Evolutionary conservation across 2,888 invertebrate genomes (phyloP), one percentile per base, ranked within the genome.

Genomic region (Conomelus anceps): DNA sequence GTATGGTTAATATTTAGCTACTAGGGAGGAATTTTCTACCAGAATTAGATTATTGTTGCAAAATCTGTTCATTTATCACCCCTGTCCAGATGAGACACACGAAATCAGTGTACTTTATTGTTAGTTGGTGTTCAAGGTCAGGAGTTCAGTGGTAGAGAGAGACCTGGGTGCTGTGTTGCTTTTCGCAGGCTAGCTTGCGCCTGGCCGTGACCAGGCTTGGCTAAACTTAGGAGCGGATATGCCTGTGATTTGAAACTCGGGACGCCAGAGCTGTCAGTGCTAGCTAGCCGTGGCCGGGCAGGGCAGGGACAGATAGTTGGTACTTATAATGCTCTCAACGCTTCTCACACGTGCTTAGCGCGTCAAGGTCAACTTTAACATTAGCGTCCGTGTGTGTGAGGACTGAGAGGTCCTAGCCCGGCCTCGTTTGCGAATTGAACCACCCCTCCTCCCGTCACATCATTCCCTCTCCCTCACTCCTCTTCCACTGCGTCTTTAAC

Each of bases 321-420:
- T n/a, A 63, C n/a, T 63, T 63, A 63, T 20, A 63, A 63, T 63
- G 63, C 63, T 63, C 63, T n/a, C 63, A 63, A 26, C 22, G 20
- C 86, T 86, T 86, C n/a, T n/a, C 86, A 29, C 86, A 86, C 86
- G 86, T 86, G 86, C 86, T 86, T 86, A 24, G 86, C 24, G 26
- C 29, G 63, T 86, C 86, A 86, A 86, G 86, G 86, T 23, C 24
- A 86, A 23, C 86, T 17, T 26, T 23, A 22, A 22, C 26, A 26
- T 26, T 86, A 86, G 63, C n/a, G 63, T 26, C 11, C 26, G 26
- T 26, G 26, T n/a, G 63, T n/a, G 7, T 3, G 63, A n/a, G 26
- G n/a, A n/a, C n/a, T n/a, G n/a, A n/a, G 26, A 11, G 63, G 1
- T n/a, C 63, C 17, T 17, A 0, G 63, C n/a, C 63, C 63, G 63